Base-by-base conservation (phyloP, 2,888 invertebrate genomes). In the Euzophera pinguis region DNA sequence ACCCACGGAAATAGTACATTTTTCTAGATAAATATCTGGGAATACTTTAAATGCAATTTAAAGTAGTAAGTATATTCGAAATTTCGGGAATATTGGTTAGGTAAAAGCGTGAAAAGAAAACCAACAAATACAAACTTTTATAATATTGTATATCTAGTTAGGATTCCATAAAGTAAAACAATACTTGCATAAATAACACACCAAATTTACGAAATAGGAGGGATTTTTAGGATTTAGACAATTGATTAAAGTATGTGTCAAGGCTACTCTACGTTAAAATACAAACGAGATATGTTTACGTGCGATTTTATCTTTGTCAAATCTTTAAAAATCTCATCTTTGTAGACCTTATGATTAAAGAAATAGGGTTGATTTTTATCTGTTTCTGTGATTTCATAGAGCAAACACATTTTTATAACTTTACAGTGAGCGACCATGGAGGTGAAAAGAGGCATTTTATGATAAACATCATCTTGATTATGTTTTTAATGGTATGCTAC, bases 401-500 rank as follows among this genome's bases (percentile, higher is more conserved):
- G 29, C 32, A 32, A 45, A 45, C 32, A 45, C 9, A 34, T 45
- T 45, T 22, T 45, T 45, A 45, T 32, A 45, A 45, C 34, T 45
- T 45, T 45, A 34, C 45, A 43, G 43, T 32, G 27, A 43, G 27
- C 42, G 42, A 12, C n/a, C 27, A 27, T 27, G 45, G 45, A 32
- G 32, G 32, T 32, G 45, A 45, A 45, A 45, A 45, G 12, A 43
- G 32, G 16, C 45, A 45, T 45, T 32, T 29, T 45, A 13, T 16
- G 29, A 45, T 45, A 45, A 32, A 22, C 29, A 45, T 45, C 32
- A 32, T 14, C 45, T 16, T 32, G 32, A 16, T 43, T 29, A 32
- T 32, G 45, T 16, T 32, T 14, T 32, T 45, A 45, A 45, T 32
- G 32, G 45, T 45, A 12, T 43, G 16, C 45, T 45, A 32, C 45